Evolutionary conservation across 2,797 vertebrate genomes (phyloP).

Genomic region (Tragelaphus eurycerus): DNA sequence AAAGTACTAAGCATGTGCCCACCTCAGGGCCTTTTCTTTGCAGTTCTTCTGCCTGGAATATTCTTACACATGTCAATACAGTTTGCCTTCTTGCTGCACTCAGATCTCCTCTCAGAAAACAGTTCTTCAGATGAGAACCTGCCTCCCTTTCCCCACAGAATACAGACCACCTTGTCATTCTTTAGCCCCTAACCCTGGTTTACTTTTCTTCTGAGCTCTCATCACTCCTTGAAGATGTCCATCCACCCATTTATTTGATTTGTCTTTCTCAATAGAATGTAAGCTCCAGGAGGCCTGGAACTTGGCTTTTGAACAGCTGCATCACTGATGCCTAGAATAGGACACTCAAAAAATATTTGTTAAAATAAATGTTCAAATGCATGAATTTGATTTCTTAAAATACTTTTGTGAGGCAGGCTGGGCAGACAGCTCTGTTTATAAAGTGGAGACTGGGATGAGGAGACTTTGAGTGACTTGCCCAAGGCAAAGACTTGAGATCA

Average conservation of each 20-base stretch:
- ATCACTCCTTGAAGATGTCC: neutral
- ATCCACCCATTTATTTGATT: neutral
- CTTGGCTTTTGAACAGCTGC: neutral
- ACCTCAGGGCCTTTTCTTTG: neutral
- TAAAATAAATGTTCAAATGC: neutral
- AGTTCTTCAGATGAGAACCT: neutral
- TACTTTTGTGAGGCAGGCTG: neutral
- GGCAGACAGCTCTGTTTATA: neutral
- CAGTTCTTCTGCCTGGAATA: neutral
- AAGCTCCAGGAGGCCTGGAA: neutral
- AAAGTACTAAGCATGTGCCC: neutral
- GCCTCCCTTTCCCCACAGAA: neutral
- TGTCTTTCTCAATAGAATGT: neutral
- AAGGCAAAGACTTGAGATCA: neutral
- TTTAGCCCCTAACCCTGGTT: neutral
- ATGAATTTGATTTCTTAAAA: conserved; percentile 34
- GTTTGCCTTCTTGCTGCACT: neutral
- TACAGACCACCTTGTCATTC: neutral
- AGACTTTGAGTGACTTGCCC: neutral
- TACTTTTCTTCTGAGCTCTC: neutral
- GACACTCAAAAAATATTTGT: neutral
- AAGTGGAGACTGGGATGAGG: neutral
- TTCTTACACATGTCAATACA: neutral
- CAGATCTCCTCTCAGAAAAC: neutral
- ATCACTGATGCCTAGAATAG: neutral